phyloP scores from a whole-genome alignment of 1,140 invertebrate genomes.

The Drosophila hydei region DNA sequence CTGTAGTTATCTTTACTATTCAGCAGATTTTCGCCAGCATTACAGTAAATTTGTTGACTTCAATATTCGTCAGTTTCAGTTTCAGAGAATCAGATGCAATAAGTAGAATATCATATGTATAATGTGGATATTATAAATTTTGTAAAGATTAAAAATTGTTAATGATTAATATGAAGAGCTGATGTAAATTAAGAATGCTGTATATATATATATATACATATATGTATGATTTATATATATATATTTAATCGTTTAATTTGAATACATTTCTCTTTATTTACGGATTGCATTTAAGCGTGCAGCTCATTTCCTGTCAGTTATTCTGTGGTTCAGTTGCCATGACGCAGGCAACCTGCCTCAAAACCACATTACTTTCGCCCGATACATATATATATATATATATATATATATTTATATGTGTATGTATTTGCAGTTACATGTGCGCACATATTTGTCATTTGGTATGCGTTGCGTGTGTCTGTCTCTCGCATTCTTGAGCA shows the following conservation, averaged over 20 bases:
- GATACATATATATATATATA: neutral
- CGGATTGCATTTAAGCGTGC: slow-evolving; percentile 13
- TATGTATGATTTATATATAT: neutral
- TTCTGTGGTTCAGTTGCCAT: slow-evolving; percentile 31
- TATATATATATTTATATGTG: neutral
- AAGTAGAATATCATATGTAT: too few relatives aligned
- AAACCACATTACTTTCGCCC: slow-evolving; percentile 23
- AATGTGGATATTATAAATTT: too few relatives aligned
- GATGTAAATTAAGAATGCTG: too few relatives aligned
- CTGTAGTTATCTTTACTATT: too few relatives aligned
- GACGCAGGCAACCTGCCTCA: neutral
- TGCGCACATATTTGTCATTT: slow-evolving; percentile 10
- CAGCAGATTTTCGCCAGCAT: too few relatives aligned
- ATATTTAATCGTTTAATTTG: too few relatives aligned
- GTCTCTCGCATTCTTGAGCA: slow-evolving; percentile 13
- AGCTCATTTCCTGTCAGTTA: slow-evolving; percentile 28
- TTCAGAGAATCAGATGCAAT: too few relatives aligned
- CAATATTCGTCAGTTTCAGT: too few relatives aligned
- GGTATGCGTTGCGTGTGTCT: slow-evolving; percentile 11
- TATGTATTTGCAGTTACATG: neutral
- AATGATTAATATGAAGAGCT: too few relatives aligned
- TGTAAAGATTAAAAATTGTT: too few relatives aligned
- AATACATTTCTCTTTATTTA: neutral
- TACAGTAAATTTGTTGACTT: too few relatives aligned
- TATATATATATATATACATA: neutral